Evolutionary conservation across 2,113 vertebrate genomes (phyloP), one percentile per base, ranked within the genome.

Genomic region (Recurvirostra avosetta): DNA sequence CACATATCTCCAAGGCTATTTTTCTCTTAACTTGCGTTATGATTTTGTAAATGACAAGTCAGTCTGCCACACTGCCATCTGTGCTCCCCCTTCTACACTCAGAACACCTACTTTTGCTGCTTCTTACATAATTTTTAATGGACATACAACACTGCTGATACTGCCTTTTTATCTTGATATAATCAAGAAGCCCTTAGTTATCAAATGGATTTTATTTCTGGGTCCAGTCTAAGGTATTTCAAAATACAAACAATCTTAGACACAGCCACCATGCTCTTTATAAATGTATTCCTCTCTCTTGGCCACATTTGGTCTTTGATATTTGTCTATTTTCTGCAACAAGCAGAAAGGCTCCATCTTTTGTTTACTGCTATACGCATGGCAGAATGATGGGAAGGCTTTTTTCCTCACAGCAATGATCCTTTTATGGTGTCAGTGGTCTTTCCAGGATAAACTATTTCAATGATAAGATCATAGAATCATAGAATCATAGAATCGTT

Each of bases 391-490:
- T 66, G 43, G 63, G 43, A 96, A 92, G 43, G 38, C 29, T 36
- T 50, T 61, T 61, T 90, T 97, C 32, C 30, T 94, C 77, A 94
- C 9, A 84, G 71, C 6, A 88, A 63, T 56, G 34, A 56, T 87
- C 43, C n/a, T 96, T 80, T 74, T 83, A 84, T 65, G 43, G 29
- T 91, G 56, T 80, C 91, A 96, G 11, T 74, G 23, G 55, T 93
- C 74, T 41, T 91, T 92, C 70, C 43, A 78, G 78, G 55, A 92
- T 63, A 90, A 96, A 66, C n/a, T 91, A 81, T 70, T 97, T 96
- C 29, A 77, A 15, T 78, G 23, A 86, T 86, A 96, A 92, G 34
- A 89, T 72, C 62, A 88, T 30, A n/a, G n/a, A n/a, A 38, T 38
- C 38, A 38, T 38, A 38, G 38, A 38, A 38, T 38, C 38, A 38